Base-by-base conservation (phyloP, 2,888 invertebrate species). In the Meliscaeva auricollis region DNA sequence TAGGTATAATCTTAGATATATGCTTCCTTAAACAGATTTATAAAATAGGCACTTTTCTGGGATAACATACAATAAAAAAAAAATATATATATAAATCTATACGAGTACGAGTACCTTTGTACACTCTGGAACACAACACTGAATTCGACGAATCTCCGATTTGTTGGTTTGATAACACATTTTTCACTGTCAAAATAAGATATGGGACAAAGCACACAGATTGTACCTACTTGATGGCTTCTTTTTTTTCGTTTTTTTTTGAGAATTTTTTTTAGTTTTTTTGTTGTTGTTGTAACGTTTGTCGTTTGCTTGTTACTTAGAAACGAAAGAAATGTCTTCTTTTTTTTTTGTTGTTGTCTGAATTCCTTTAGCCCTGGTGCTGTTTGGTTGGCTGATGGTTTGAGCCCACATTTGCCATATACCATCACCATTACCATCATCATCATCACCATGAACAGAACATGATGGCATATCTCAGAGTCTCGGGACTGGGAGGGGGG, bases 181-280 rank as follows among this genome's bases (percentile, higher is more conserved):
- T 72, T 72, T 76, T 66, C 66, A 66, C 20, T 75, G 69, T 70
- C 66, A 64, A 62, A 62, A 46, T 44, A 32, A 75, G 54, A 79
- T 70, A 79, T 79, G 70, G 74, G 69, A 79, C 83, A 79, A 79
- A 56, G 56, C 48, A 69, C 70, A 75, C 80, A 80, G 80, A 79
- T 80, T 75, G 76, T 85, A 85, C 73, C 60, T 68, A 73, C 52
- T 72, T 76, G 69, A 73, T 80, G 75, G 52, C 72, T 72, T 80
- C 73, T 73, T 74, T 73, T 62, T 68, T 48, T 70, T n/a, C n/a
- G n/a, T n/a, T n/a, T 69, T 70, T 48, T 73, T 70, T 68, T 48
- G 58, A 30, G 62, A 11, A 44, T 44, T 32, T 62, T 30, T 54
- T 58, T 26, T 11, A 1, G 48, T 66, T 78, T 52, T 82, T 11